Percentiles rank a stretch among this genome's conserved stretches.
Evolutionary conservation across 2,797 vertebrate genomes (phyloP).

Genomic region (Darevskia nairensis): DNA sequence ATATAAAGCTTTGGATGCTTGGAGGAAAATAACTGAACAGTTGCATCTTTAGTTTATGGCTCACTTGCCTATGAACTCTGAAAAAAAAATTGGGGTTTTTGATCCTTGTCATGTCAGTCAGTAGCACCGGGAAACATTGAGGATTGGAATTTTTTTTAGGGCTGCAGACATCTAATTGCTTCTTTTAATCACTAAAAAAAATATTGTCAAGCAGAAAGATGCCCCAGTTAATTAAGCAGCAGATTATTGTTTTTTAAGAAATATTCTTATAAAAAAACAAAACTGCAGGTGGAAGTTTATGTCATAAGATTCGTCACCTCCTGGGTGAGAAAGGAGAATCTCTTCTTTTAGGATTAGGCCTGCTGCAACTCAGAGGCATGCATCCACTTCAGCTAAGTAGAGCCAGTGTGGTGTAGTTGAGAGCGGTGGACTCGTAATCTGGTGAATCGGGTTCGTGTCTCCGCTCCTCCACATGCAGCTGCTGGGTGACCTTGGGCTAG

Average conservation of each 20-base stretch:
- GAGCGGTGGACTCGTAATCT: no score
- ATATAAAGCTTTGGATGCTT: slow-evolving; percentile 28
- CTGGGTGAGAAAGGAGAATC: not conserved
- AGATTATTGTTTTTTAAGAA: not conserved
- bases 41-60: slow-evolving; percentile 75
- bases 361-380: no score
- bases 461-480: no score
- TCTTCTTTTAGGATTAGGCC: not conserved
- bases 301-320: not conserved
- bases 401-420: no score
- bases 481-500: no score
- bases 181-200: not conserved
- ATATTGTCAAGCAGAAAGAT: not conserved
- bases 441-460: no score
- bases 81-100: slow-evolving; percentile 72
- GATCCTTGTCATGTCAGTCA: slow-evolving; percentile 59
- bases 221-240: not conserved
- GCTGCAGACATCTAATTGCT: not conserved
- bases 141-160: not conserved
- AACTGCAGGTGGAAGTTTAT: not conserved
- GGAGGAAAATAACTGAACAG: not conserved
- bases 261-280: not conserved
- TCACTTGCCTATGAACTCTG: slow-evolving; percentile 69
- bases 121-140: not conserved
- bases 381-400: not conserved